Base-by-base conservation (phyloP, 37 sponge, comb jelly and placozoan genomes). In the Aplysina aerophoba region DNA sequence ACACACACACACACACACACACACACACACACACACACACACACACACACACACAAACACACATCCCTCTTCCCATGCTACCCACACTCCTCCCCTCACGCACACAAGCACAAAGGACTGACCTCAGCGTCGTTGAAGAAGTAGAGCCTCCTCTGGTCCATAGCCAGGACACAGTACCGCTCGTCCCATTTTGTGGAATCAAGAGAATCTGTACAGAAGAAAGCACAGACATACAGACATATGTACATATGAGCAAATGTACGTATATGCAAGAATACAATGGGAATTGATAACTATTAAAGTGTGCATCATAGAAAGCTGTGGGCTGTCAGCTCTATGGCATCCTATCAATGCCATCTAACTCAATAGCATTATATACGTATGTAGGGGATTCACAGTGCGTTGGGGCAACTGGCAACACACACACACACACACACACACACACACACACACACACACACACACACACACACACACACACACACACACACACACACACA, bases 101-200 rank as follows among this genome's bases (percentile, higher is more conserved):
- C 25, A 36, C 37, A 40, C 82, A 58, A 11, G 11, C 35, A 59
- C n/a, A 59, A 31, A 17, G 53, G 5, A 22, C 69, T 77, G 59
- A 90, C 94, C 85, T 93, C 94, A 15, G 83, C 50, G 55, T 90
- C 90, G 17, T 64, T 74, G 59, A 68, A 90, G 72, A 93, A 93
- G 61, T 81, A 87, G 33, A 93, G 83, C 54, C 72, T 89, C n/a
- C 94, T 63, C 33, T 93, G 90, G 41, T 93, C 94, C 55, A 80
- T 85, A 0, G 74, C 84, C 39, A 93, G 71, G 3, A 93, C 88
- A 72, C 85, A 87, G 73, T 87, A 93, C 40, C 85, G 56, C 34
- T 84, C 90, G 25, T 90, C 73, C 94, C 94, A 93, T 38, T 93
- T 86, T 50, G 87, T 33, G 22, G 72, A 21, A 27, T 86, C 87